Base-by-base conservation (phyloP, 2,888 invertebrate species). In the Caradrina kadenii region DNA sequence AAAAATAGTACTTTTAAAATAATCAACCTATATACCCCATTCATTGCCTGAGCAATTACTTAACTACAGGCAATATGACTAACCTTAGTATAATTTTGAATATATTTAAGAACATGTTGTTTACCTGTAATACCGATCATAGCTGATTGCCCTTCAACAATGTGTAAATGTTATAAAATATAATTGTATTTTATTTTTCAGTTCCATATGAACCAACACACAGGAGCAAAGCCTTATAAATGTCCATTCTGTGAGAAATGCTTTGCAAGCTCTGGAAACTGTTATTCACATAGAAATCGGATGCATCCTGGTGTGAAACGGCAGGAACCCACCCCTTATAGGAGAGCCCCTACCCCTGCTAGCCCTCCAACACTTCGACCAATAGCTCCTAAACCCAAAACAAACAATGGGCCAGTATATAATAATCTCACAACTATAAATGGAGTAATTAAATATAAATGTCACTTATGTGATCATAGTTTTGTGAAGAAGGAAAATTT, bases 121-220 rank as follows among this genome's bases (percentile, higher is more conserved):
- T 42, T 42, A 15, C 15, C 11, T 45, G 5, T 45, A 17, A 45
- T 45, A 39, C 17, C 45, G 6, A 45, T 45, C 5, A 49, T 39
- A 39, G 39, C 13, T 13, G 2, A 39, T 49, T 49, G 8, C 1
- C 19, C n/a, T n/a, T 2, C 6, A n/a, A 19, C 1, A 69, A 42
- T 21, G n/a, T n/a, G 8, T n/a, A 22, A 22, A 35, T 59, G 4
- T 22, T 50, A 5, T 11, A 53, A 7, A 22, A 35, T 58, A 21
- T 69, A 26, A 26, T 26, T 26, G 26, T 26, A 3, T 26, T 26
- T 26, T 26, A 3, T 64, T 45, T 96, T 96, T 70, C 92, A 97
- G 96, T 97, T 97, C 89, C 97, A 97, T 87, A 97, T 97, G 86
- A 97, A 97, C 89, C 97, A 97, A 86, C 97, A 97, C 86, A 97